Conservation (phyloP, 2,113 vertebrate genomes). For the human (Homo sapiens) region DNA sequence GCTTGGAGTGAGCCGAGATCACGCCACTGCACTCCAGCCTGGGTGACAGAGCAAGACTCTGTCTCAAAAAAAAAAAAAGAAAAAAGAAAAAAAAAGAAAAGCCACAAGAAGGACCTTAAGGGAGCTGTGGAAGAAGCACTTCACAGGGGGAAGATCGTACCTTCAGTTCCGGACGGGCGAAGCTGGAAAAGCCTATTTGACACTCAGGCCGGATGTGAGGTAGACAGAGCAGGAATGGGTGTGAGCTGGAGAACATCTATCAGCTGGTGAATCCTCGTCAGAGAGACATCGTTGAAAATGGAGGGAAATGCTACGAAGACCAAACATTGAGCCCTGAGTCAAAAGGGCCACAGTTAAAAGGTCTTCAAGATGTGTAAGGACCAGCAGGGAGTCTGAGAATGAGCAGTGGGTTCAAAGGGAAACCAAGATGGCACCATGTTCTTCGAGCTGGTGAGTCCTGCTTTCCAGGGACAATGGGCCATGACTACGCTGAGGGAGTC, state of each 20-base stretch:
- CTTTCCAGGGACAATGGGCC: not conserved
- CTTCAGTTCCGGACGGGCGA: fast-evolving
- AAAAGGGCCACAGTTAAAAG: not conserved
- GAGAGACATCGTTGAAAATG: no score
- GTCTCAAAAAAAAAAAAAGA: no score
- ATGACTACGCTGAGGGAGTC: no score
- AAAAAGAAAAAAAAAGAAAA: no score
- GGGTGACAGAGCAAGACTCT: no score
- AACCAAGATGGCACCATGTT: no score
- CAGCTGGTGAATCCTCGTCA: fast-evolving
- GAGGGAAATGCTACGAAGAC: fast-evolving
- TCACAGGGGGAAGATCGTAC: fast-evolving
- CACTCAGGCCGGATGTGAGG: no score
- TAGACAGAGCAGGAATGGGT: not conserved
- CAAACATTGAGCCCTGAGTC: not conserved
- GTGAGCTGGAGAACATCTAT: not conserved
- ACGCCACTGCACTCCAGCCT: no score
- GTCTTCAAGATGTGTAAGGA: not conserved
- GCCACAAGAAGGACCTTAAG: fast-evolving
- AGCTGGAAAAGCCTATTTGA: not conserved
- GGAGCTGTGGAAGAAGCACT: no score
- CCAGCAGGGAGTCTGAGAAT: not conserved
- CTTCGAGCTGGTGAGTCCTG: fast-evolving
- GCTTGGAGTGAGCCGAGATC: no score
- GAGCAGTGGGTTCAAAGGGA: no score